phyloP scores from a whole-genome alignment of 2,797 vertebrate species.

The Labroides dimidiatus region DNA sequence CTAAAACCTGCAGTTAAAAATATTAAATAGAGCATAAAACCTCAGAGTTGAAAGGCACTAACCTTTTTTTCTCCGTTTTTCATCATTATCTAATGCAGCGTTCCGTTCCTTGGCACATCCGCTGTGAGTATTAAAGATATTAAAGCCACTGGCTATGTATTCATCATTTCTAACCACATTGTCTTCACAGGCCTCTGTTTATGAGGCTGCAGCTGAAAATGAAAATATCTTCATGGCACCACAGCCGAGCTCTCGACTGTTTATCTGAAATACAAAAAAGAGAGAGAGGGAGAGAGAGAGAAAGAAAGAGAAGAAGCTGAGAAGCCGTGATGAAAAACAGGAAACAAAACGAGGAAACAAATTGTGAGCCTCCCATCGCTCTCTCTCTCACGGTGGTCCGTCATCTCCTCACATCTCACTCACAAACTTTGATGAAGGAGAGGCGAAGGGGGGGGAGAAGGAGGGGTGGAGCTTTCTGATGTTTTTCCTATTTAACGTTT shows the following conservation, averaged over 20 bases:
- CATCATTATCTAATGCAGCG: conserved; percentile 35
- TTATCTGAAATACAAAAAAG: conserved; percentile 31
- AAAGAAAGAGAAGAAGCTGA: conserved; percentile 2
- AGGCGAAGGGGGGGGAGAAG: not conserved
- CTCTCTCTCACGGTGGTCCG: conserved; percentile 20
- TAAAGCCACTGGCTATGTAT: conserved; percentile 65
- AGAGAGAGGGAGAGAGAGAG: not conserved
- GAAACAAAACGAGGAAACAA: conserved; percentile 55
- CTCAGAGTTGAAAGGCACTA: conserved; percentile 8
- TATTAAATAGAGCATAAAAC: conserved; percentile 11
- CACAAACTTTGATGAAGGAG: conserved; percentile 50
- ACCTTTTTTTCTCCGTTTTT: conserved; percentile 29
- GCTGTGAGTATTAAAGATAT: conserved; percentile 53
- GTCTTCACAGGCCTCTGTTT: conserved; percentile 54
- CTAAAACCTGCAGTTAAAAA: conserved; percentile 13
- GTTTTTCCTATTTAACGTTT: conserved; percentile 71
- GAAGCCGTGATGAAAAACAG: conserved; percentile 27
- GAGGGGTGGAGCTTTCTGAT: conserved; percentile 33
- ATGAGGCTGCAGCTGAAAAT: conserved; percentile 54
- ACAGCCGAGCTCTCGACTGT: conserved; percentile 32
- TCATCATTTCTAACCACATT: conserved; percentile 69
- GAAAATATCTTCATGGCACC: conserved; percentile 50
- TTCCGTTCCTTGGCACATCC: conserved; percentile 19
- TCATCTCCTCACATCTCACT: conserved; percentile 35
- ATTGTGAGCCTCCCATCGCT: conserved; percentile 30